These are phyloP conservation scores for Mercenaria mercenaria DNA, from an alignment of 1,140 invertebrate genomes.

Conservation along the genomic window DNA sequence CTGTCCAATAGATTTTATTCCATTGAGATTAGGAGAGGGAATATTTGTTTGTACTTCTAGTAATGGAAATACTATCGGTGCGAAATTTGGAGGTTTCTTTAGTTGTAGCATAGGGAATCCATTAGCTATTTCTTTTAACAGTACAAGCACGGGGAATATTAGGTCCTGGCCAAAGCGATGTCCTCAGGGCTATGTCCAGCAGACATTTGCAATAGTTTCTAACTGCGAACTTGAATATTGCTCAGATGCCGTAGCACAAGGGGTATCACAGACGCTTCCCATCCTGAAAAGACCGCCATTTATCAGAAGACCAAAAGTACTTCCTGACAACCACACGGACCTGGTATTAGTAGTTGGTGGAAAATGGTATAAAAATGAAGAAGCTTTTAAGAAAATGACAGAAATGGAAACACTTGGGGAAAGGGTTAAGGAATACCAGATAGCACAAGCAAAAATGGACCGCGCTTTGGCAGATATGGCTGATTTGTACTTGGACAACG, in stretches of 20 bases:
- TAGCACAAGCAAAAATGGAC: neutral
- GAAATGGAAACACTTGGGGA: neutral
- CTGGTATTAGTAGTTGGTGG: neutral
- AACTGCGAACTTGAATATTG: neutral
- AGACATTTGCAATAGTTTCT: neutral
- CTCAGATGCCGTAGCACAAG: neutral
- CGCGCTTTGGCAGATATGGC: neutral
- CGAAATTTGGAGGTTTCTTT: neutral
- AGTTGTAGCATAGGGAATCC: neutral
- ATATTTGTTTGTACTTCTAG: neutral
- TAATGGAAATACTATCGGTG: neutral
- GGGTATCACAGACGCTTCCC: neutral
- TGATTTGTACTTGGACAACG: neutral
- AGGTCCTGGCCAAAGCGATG: neutral
- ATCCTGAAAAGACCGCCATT: neutral
- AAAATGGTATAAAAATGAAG: neutral
- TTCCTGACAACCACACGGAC: neutral
- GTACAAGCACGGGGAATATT: neutral
- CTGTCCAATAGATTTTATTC: neutral
- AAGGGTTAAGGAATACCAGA: neutral
- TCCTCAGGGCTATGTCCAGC: neutral
- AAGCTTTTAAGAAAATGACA: neutral
- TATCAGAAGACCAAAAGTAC: neutral
- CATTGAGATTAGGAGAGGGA: neutral
- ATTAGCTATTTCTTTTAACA: neutral